Base-by-base conservation (phyloP, 2,888 invertebrate genomes). In the Buathra laborator region DNA sequence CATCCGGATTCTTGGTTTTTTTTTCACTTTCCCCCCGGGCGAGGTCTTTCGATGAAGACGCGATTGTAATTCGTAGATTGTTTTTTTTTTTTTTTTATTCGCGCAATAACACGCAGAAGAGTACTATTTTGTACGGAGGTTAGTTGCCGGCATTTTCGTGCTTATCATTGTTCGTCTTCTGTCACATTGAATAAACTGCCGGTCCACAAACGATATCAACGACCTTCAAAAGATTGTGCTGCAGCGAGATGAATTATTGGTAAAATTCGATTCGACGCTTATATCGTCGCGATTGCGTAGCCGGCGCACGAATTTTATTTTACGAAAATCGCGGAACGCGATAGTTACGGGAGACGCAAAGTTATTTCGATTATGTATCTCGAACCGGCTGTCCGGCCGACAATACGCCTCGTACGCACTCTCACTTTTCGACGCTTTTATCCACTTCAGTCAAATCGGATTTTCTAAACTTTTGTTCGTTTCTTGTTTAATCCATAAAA, bases 71-170 rank as follows among this genome's bases (percentile, higher is more conserved):
- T 43, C n/a, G 79, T 6, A 44, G n/a, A 64, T 32, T 29, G 32
- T 12, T 9, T 56, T 19, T 19, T 48, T 12, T 9, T 56, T 19
- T 19, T 48, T 19, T 12, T 53, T 62, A 7, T n/a, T 37, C 7
- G 29, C 3, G n/a, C 14, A 37, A 53, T 44, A 0, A 51, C 51
- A 7, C 59, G 12, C 32, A 10, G 12, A 29, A 44, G 16, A 10
- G 62, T 37, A 64, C 37, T 70, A 74, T 51, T 70, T 16, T 10
- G 10, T 44, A 7, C 14, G 5, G 44, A 64, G 70, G 62, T 81
- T 85, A 56, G 29, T 37, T 48, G 48, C 72, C 84, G 81, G 70
- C 78, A 44, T 43, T 76, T 37, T 3, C 56, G 43, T 51, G 72
- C 46, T 24, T 64, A 51, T 71, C 37, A 64, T 71, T 71, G 48